Conservation (phyloP, 2,113 vertebrate species). For the Mola mola region DNA sequence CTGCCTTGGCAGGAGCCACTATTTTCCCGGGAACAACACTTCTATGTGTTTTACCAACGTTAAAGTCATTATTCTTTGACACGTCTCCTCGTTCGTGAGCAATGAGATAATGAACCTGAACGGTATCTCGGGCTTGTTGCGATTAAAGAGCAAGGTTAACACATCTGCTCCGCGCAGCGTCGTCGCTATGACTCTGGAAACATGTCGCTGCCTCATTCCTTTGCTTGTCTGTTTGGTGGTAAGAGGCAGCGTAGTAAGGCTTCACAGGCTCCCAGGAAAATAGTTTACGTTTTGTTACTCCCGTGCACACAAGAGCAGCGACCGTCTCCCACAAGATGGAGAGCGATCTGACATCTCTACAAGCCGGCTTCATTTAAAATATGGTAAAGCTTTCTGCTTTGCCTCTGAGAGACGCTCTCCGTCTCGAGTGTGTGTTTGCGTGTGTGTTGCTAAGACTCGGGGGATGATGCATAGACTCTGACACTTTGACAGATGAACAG, state of each 20-base stretch:
- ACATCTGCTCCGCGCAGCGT: slow-evolving; percentile 41
- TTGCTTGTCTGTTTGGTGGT: slow-evolving; percentile 57
- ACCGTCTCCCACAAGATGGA: slow-evolving; percentile 71
- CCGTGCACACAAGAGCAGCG: slow-evolving; percentile 60
- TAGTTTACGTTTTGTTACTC: slow-evolving; percentile 75
- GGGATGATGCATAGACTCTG: slow-evolving; percentile 80
- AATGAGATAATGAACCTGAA: slow-evolving; percentile 22
- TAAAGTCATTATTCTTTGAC: slow-evolving; percentile 16
- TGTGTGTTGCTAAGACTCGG: slow-evolving; percentile 53
- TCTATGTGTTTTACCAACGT: neutral
- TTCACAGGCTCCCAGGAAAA: slow-evolving; percentile 63
- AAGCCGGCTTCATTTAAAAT: slow-evolving; percentile 76
- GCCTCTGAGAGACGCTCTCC: slow-evolving; percentile 68
- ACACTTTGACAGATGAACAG: slow-evolving; percentile 84
- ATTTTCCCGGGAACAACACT: neutral
- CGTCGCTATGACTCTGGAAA: slow-evolving; percentile 49
- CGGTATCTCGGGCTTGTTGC: slow-evolving; percentile 37
- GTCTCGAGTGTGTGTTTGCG: slow-evolving; percentile 36
- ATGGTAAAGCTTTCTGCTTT: slow-evolving; percentile 72
- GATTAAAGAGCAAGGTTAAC: slow-evolving; percentile 53
- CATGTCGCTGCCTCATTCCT: slow-evolving; percentile 56
- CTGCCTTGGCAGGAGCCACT: neutral
- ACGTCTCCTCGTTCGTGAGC: slow-evolving; percentile 21
- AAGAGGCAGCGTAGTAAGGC: slow-evolving; percentile 55
- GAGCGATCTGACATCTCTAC: slow-evolving; percentile 72